Evolutionary conservation across 1,140 invertebrate genomes (phyloP).

Genomic region (Cotesia typhae): DNA sequence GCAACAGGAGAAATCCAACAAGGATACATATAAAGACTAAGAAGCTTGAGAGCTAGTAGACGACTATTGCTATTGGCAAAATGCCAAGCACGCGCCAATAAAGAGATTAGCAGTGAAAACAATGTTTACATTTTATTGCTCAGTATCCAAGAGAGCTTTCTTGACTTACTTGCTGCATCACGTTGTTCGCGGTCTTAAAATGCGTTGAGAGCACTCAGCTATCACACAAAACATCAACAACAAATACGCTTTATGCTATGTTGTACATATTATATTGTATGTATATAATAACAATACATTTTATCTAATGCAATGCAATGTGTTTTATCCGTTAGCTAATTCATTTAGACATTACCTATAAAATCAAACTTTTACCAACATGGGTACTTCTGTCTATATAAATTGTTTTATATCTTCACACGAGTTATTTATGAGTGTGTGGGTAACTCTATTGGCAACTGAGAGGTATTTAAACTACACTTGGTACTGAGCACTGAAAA

Average conservation of each 20-base stretch:
- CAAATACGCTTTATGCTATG: slow-evolving; percentile 5
- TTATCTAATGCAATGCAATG: too few relatives aligned
- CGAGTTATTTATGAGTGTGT: too few relatives aligned
- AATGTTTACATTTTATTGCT: slow-evolving; percentile 50
- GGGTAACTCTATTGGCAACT: too few relatives aligned
- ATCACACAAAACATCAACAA: background rate
- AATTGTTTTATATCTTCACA: too few relatives aligned
- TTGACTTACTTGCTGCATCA: slow-evolving; percentile 10
- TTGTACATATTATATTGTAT: background rate
- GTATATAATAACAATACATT: background rate
- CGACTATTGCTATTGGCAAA: slow-evolving; percentile 43
- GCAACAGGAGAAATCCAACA: slow-evolving; percentile 14
- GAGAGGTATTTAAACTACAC: too few relatives aligned
- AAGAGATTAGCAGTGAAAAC: slow-evolving; percentile 56
- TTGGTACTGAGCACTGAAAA: too few relatives aligned
- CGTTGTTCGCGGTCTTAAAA: slow-evolving; percentile 32
- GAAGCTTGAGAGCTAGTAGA: background rate
- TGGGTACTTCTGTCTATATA: too few relatives aligned
- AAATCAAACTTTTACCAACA: too few relatives aligned
- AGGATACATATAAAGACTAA: too few relatives aligned
- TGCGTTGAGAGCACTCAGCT: slow-evolving; percentile 22
- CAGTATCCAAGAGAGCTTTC: slow-evolving; percentile 21
- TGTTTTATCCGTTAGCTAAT: background rate
- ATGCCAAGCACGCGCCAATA: slow-evolving; percentile 56
- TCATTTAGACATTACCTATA: background rate